Evolutionary conservation across 2,888 invertebrate genomes (phyloP).

Genomic region (Cordilura impudica): DNA sequence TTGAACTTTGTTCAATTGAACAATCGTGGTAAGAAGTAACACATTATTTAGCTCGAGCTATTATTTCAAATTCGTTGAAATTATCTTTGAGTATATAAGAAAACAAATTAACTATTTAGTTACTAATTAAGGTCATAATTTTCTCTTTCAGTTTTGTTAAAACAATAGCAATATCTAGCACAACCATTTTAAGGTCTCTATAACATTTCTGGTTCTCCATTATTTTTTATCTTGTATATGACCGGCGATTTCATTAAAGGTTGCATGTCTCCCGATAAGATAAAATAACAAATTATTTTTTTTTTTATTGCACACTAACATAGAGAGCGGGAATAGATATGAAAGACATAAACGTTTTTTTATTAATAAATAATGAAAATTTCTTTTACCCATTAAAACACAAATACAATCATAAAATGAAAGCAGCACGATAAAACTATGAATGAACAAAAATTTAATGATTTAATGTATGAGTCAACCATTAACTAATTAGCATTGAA

Average conservation of each 20-base stretch:
- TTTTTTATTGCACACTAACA: background rate
- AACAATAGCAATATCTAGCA: too few species aligned
- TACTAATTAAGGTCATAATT: too few species aligned
- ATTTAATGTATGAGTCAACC: background rate
- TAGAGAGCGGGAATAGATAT: background rate
- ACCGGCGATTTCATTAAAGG: conserved; percentile 19
- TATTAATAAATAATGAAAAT: background rate
- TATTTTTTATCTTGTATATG: background rate
- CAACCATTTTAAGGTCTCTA: background rate
- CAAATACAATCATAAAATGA: background rate
- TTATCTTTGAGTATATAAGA: too few species aligned
- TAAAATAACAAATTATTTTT: conserved; percentile 35
- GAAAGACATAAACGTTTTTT: background rate
- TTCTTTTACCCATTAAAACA: background rate
- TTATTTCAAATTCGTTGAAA: too few species aligned
- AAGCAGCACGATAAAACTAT: background rate
- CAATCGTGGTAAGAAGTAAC: too few species aligned
- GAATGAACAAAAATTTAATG: background rate
- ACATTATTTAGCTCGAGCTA: too few species aligned
- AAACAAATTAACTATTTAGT: too few species aligned
- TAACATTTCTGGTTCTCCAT: background rate
- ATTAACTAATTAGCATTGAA: background rate
- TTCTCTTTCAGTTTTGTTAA: too few species aligned
- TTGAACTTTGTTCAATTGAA: too few species aligned
- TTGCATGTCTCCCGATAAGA: conserved; percentile 39